Evolutionary conservation across 1,140 invertebrate species (phyloP), one percentile per base, ranked within the genome.

Genomic region (Luehdorfia chinensis): DNA sequence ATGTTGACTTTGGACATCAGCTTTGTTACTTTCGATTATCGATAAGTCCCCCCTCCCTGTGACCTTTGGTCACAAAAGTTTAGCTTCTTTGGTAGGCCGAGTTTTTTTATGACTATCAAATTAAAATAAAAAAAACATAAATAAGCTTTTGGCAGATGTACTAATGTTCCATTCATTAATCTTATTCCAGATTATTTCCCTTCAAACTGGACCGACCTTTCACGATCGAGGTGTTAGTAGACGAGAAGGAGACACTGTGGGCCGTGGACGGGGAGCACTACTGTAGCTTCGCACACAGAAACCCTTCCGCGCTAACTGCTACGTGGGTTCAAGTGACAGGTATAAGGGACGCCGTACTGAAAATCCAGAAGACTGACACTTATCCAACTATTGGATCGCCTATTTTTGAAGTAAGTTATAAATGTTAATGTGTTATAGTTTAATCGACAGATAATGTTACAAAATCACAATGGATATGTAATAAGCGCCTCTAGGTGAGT

Each of bases 181-280:
- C 6, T 21, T 15, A 31, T 71, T 76, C 33, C 65, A 83, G 81
- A 46, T 47, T 61, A 53, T 85, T 84, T 50, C 81, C 81, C 2
- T 84, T 85, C 48, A 80, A 80, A 69, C 43, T 60, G 21, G 63
- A 69, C 32, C 55, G 61, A 13, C 59, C 55, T 9, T 84, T 84
- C 32, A 74, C 74, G 46, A 63, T 84, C 47, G 80, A 84, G 44
- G 49, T 73, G 8, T 11, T 84, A 14, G 62, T 81, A 1, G 80
- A 77, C 32, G 77, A 84, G 25, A 74, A 69, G 21, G 68, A 77
- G 50, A 72, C 72, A 0, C 37, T 81, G 2, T 84, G 65, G 60
- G 75, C 77, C n/a, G 66, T 79, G 12, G 76, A 86, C 30, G 83
- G 83, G 0, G 64, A 67, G 12, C 73, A 75, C 43, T 86, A 83